These are phyloP conservation scores for Phasia obesa DNA, from an alignment of 2,888 invertebrate species.

Conservation along the genomic window DNA sequence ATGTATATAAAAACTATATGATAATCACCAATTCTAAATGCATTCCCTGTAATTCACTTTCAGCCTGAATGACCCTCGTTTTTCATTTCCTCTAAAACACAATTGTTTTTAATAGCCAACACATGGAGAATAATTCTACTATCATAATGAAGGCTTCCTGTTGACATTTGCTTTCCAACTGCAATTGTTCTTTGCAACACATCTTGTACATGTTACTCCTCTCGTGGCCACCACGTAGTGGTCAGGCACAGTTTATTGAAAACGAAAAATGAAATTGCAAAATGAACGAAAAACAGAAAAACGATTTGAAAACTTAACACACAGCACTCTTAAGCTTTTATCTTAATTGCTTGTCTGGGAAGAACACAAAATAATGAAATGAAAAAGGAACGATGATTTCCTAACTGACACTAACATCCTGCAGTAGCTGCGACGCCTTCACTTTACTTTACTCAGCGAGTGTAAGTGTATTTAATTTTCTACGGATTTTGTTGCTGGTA, in stretches of 20 bases:
- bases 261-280: slow-evolving; percentile 2
- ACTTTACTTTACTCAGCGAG: neutral
- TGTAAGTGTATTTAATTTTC: neutral
- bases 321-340: slow-evolving; percentile 70
- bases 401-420: slow-evolving; percentile 64
- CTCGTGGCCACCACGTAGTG: slow-evolving; percentile 4
- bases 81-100: neutral
- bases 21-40: too few species aligned
- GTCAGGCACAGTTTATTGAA: slow-evolving; percentile 18
- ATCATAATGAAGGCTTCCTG: slow-evolving; percentile 1
- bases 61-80: neutral
- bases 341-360: slow-evolving; percentile 72
- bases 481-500: too few species aligned
- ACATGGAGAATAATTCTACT: slow-evolving; percentile 8
- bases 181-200: neutral
- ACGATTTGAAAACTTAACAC: slow-evolving; percentile 36
- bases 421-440: slow-evolving; percentile 24
- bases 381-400: slow-evolving; percentile 57
- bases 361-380: slow-evolving; percentile 21
- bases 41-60: too few species aligned
- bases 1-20: too few species aligned
- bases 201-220: neutral
- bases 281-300: neutral
- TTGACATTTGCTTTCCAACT: slow-evolving; percentile 10
- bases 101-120: slow-evolving; percentile 9